These are phyloP conservation scores for Rhynchonema sp. DNA, from an alignment of 2,888 invertebrate genomes.

Conservation along the genomic window DNA sequence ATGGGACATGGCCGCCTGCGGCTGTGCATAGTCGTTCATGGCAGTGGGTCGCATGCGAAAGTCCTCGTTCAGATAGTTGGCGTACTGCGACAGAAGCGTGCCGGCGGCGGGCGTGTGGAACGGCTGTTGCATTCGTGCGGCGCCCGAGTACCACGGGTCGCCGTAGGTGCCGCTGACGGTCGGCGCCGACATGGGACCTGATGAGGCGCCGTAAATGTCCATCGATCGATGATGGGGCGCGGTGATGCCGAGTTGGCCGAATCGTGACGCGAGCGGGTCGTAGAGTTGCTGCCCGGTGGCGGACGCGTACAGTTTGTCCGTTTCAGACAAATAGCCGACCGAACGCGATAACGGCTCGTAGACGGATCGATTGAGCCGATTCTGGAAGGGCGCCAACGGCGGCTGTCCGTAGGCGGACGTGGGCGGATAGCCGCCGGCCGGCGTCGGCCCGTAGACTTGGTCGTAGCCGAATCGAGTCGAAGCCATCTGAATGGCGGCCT, in stretches of 20 bases:
- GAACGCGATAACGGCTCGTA: neutral
- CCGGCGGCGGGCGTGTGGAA: neutral
- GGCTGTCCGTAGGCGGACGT: neutral
- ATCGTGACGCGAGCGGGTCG: neutral
- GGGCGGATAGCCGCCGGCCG: neutral
- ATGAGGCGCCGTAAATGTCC: neutral
- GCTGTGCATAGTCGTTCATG: conserved; percentile 7
- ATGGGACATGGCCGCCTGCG: neutral
- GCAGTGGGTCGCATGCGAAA: conserved; percentile 10
- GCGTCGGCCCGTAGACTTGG: neutral
- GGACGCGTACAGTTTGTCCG: neutral
- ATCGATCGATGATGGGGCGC: neutral
- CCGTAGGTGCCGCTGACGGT: neutral
- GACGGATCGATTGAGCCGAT: neutral
- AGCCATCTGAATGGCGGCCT: neutral
- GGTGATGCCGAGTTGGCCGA: neutral
- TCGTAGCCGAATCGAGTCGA: neutral
- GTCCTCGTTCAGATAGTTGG: conserved; percentile 23
- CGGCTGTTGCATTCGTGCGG: neutral
- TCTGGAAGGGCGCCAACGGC: neutral
- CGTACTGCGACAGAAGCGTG: conserved; percentile 23
- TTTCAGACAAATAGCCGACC: neutral
- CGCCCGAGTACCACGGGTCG: neutral
- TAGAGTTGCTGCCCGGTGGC: neutral
- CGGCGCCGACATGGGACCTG: neutral